Percentiles rank a stretch among this genome's conserved stretches.
Conservation (phyloP, 2,888 invertebrate species). For the Campaea margaritaria region DNA sequence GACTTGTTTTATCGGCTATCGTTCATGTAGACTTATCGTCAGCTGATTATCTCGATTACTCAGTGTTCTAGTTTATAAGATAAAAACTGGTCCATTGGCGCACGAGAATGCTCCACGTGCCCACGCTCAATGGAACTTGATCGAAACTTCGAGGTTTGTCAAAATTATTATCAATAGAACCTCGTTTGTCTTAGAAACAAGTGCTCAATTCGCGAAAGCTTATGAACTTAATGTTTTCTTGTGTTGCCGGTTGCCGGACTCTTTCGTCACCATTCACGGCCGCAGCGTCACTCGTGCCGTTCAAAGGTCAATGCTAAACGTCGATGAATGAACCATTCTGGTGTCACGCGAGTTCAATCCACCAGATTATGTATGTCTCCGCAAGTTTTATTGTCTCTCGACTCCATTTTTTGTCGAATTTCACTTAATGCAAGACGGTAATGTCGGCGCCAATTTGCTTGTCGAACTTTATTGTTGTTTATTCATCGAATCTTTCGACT, state of each 20-base stretch:
- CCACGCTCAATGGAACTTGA: too few species aligned
- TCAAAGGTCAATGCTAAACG: conserved; percentile 40
- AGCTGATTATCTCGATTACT: conserved; percentile 40
- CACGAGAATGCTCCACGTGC: too few species aligned
- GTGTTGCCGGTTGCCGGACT: conserved; percentile 27
- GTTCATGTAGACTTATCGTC: conserved; percentile 24
- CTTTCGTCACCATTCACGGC: conserved; percentile 37
- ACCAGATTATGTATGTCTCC: conserved; percentile 20
- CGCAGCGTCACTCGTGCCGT: conserved; percentile 31
- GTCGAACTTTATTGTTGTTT: conserved; percentile 31
- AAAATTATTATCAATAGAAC: too few species aligned
- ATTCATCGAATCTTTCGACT: conserved; percentile 8
- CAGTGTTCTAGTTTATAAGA: conserved; percentile 22
- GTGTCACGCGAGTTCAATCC: conserved; percentile 37
- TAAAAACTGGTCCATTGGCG: too few species aligned
- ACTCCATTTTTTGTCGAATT: conserved; percentile 1
- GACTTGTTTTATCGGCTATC: conserved; percentile 36
- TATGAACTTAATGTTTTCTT: too few species aligned
- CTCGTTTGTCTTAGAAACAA: too few species aligned
- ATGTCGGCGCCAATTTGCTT: conserved; percentile 12
- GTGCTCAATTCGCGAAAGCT: too few species aligned
- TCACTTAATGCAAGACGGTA: conserved; percentile 21
- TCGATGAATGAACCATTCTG: conserved; percentile 35
- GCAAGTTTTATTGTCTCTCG: conserved; percentile 20
- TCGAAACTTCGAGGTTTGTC: too few species aligned